Evolutionary conservation across 2,797 vertebrate genomes (phyloP), one percentile per base, ranked within the genome.

Genomic region (Sebastes melanostomus): DNA sequence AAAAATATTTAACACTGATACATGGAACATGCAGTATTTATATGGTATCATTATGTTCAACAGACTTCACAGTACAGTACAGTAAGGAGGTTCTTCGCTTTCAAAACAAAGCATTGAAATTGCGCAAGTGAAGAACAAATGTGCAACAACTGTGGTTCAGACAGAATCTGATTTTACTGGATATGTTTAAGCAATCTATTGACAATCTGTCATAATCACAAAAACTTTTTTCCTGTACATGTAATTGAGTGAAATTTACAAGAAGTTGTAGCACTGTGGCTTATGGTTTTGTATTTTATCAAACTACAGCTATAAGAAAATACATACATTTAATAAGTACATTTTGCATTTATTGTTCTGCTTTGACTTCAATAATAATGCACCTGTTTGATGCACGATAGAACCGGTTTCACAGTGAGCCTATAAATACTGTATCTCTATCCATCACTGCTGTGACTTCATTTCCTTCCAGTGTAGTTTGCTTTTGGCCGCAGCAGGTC

Each of bases 41-140:
- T 32, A 52, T 25, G 70, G 6, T 22, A 66, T 55, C 8, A 27
- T 65, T 56, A 16, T 65, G 5, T 59, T 66, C 5, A 52, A 59
- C 59, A 85, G 9, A 66, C 8, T 54, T 76, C 13, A 46, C 27
- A 71, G 2, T 81, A 88, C 70, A 88, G 83, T 85, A 83, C 75
- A 59, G n/a, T 52, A 30, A 50, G 2, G 42, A 11, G 7, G 5
- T 25, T 68, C 1, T 60, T 54, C 54, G 10, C 60, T 62, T 74
- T 77, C 2, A 72, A 66, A 65, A 77, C 20, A 72, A 82, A 55
- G 14, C 27, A n/a, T 24, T 42, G 6, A 72, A 74, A 75, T 24
- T 38, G 75, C 81, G 68, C 63, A 75, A 75, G 22, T 50, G 38
- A 14, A 50, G n/a, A n/a, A 66, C 13, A 32, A 70, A 69, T n/a